Evolutionary conservation across 2,113 vertebrate genomes (phyloP), one percentile per base, ranked within the genome.

Genomic region (Malurus alboscapulatus): DNA sequence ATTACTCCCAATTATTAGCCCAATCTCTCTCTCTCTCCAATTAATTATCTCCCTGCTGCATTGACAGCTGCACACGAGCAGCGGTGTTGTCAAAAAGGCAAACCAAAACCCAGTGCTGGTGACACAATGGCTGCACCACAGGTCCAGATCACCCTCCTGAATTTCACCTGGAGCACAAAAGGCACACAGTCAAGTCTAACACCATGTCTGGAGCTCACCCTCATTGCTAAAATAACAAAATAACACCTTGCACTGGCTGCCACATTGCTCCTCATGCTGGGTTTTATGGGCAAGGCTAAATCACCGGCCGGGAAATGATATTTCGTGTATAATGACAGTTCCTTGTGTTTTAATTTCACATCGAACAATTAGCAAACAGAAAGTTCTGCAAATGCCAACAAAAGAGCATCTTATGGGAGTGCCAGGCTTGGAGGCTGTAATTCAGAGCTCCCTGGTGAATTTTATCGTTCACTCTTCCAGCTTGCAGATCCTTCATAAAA

Each of bases 341-440:
- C 89, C 91, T 69, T 30, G 1, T 87, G 69, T 92, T 94, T 92
- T 87, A 67, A 95, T 91, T 91, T 66, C 11, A 66, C 66, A 89
- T 93, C 84, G 77, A 92, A 92, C 84, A 91, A 90, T 83, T 83
- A 95, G 63, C 57, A 15, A 77, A 86, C 69, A 66, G 77, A 91
- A 95, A 94, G 72, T 90, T 69, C 82, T 83, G 63, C 59, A 80
- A 87, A 90, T 86, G 78, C 48, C 75, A 92, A 71, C 78, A 83
- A 65, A 89, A 85, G 84, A 91, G 38, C 71, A 84, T 74, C 54
- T 67, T 32, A 45, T 38, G 47, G 48, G 80, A 0, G 30, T 74
- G 93, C 22, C 57, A 38, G 66, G 27, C 83, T 79, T 34, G 67
- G 63, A 94, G 40, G 55, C 29, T 63, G 4, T 26, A 67, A 69